phyloP scores from a whole-genome alignment of 2,888 invertebrate genomes.

The Tuberolachnus salignus region DNA sequence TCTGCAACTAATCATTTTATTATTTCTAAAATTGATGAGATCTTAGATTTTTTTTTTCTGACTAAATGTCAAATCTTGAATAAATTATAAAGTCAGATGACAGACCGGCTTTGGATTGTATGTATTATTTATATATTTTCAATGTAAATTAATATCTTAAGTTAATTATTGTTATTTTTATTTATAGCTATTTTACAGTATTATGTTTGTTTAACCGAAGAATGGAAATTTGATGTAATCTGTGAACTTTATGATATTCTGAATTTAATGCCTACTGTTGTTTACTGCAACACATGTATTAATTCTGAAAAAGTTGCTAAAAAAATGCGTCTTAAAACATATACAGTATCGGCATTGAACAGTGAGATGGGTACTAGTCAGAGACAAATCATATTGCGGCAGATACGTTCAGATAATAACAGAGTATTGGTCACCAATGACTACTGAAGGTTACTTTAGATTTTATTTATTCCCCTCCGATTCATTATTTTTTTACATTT shows the following conservation, averaged over 20 bases:
- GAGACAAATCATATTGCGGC: not conserved
- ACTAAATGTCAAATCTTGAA: conserved; percentile 31
- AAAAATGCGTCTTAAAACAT: conserved; percentile 19
- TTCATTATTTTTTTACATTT: not conserved
- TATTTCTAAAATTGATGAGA: conserved; percentile 39
- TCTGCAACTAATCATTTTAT: conserved; percentile 24
- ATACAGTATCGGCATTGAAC: conserved; percentile 7
- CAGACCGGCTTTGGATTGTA: conserved; percentile 34
- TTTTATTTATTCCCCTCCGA: not conserved
- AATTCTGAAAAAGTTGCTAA: not conserved
- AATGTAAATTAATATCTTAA: not conserved
- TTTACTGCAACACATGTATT: conserved; percentile 25
- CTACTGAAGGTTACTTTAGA: conserved; percentile 8
- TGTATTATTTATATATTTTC: not conserved
- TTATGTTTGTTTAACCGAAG: conserved; percentile 19
- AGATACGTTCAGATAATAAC: conserved; percentile 7
- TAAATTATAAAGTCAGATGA: conserved; percentile 22
- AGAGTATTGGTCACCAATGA: conserved; percentile 20
- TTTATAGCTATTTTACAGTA: conserved; percentile 40
- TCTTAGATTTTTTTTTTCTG: conserved; percentile 41
- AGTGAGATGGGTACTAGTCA: conserved; percentile 14
- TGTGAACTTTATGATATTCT: conserved; percentile 9
- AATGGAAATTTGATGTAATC: conserved; percentile 42
- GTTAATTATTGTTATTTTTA: not conserved
- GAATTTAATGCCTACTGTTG: conserved; percentile 17